A percentile compares a stretch with the other conserved stretches of the same genome.
Evolutionary conservation across 2,888 invertebrate species (phyloP).

Genomic region (Drymonia ruficornis): DNA sequence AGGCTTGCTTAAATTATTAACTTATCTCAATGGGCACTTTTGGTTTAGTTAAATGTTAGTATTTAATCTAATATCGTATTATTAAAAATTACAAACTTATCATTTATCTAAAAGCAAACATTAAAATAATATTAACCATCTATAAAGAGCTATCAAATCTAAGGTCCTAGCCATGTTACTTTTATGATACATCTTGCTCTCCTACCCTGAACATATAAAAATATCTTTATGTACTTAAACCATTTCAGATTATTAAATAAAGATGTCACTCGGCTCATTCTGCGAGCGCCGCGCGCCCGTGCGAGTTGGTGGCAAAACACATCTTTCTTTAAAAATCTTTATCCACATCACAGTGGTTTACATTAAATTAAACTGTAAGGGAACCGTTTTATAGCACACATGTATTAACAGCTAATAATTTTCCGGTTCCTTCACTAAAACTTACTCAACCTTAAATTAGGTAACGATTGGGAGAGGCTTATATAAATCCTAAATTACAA

Average conservation of each 20-base stretch:
- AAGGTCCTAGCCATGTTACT: slow-evolving; percentile 78
- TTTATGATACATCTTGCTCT: slow-evolving; percentile 74
- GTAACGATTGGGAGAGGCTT: slow-evolving; percentile 74
- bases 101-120: slow-evolving; percentile 79
- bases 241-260: slow-evolving; percentile 58
- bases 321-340: slow-evolving; percentile 58
- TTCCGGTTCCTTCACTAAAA: slow-evolving; percentile 64
- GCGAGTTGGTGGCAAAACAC: slow-evolving; percentile 33
- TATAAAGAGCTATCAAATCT: slow-evolving; percentile 82
- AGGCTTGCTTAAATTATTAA: slow-evolving; percentile 79
- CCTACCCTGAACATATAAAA: slow-evolving; percentile 82
- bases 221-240: slow-evolving; percentile 81
- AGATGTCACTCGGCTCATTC: slow-evolving; percentile 40
- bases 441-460: slow-evolving; percentile 75
- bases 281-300: not conserved
- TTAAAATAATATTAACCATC: slow-evolving; percentile 79
- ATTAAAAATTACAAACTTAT: slow-evolving; percentile 82
- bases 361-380: slow-evolving; percentile 60
- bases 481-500: slow-evolving; percentile 77
- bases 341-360: slow-evolving; percentile 54
- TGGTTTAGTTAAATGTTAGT: slow-evolving; percentile 84
- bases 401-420: slow-evolving; percentile 72
- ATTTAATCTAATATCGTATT: slow-evolving; percentile 80
- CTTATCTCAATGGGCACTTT: slow-evolving; percentile 86
- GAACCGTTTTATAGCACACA: slow-evolving; percentile 76